A percentile compares a stretch with the other conserved stretches of the same genome.
phyloP scores from a whole-genome alignment of 2,797 vertebrate species.

The Galagoides demidoff region DNA sequence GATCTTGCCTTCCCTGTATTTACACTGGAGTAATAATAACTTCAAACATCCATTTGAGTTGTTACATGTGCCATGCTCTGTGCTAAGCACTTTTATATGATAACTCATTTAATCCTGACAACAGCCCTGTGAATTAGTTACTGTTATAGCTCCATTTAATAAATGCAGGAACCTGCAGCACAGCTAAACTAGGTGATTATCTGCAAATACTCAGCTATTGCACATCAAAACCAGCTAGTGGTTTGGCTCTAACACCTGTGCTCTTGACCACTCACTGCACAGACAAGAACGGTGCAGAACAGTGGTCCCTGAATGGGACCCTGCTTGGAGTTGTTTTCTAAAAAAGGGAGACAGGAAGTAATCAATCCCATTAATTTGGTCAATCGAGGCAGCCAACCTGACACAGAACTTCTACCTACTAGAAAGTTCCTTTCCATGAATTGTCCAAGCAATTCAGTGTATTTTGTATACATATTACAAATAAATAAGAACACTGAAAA shows the following conservation, averaged over 20 bases:
- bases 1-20: conserved; percentile 41
- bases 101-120: conserved; percentile 56
- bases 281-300: not conserved
- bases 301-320: not conserved
- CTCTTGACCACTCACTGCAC: not conserved
- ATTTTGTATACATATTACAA: conserved; percentile 27
- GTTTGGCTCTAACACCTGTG: not conserved
- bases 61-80: conserved; percentile 35
- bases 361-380: conserved; percentile 46
- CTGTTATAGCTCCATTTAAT: not conserved
- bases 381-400: conserved; percentile 22
- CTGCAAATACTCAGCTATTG: not conserved
- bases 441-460: not conserved
- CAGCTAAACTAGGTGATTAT: conserved; percentile 18
- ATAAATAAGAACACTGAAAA: not conserved
- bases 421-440: conserved; percentile 32
- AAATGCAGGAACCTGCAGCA: conserved; percentile 55
- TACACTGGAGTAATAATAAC: conserved; percentile 42
- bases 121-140: conserved; percentile 4
- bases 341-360: conserved; percentile 40
- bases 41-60: conserved; percentile 50
- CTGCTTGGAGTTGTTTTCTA: conserved; percentile 28
- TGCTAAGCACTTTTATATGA: conserved; percentile 41
- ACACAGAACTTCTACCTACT: not conserved
- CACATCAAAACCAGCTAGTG: conserved; percentile 1